A percentile compares a stretch with the other conserved stretches of the same genome.
Evolutionary conservation across 2,113 vertebrate genomes (phyloP).

Genomic region (Sula dactylatra): DNA sequence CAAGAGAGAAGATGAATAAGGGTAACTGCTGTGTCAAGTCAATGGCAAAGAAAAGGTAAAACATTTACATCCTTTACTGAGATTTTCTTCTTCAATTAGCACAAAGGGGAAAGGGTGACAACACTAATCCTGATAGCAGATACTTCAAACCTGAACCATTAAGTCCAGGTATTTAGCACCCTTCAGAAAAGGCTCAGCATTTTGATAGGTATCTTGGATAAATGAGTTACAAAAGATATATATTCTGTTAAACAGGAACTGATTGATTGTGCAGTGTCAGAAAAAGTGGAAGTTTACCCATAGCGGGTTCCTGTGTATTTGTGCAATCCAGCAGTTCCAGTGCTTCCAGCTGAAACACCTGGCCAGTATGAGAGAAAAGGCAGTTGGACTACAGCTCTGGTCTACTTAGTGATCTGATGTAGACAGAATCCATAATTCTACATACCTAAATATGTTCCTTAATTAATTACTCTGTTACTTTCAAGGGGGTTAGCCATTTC

Average conservation of each 20-base stretch:
- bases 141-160: background rate
- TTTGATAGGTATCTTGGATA: background rate
- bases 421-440: background rate
- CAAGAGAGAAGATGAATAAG: background rate
- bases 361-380: background rate
- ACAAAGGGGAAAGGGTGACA: background rate
- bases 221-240: background rate
- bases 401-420: background rate
- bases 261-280: background rate
- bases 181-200: background rate
- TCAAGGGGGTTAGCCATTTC: background rate
- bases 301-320: background rate
- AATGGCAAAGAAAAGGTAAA: background rate
- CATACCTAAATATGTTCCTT: background rate
- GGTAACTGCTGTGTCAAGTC: background rate
- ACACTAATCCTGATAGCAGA: background rate
- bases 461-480: background rate
- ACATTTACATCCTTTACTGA: background rate
- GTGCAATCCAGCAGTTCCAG: background rate
- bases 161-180: background rate
- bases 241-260: background rate
- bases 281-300: background rate
- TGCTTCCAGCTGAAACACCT: background rate
- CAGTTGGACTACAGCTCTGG: background rate
- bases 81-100: background rate